Evolutionary conservation across 2,113 vertebrate species (phyloP).

Genomic region (Chaetura pelagica): DNA sequence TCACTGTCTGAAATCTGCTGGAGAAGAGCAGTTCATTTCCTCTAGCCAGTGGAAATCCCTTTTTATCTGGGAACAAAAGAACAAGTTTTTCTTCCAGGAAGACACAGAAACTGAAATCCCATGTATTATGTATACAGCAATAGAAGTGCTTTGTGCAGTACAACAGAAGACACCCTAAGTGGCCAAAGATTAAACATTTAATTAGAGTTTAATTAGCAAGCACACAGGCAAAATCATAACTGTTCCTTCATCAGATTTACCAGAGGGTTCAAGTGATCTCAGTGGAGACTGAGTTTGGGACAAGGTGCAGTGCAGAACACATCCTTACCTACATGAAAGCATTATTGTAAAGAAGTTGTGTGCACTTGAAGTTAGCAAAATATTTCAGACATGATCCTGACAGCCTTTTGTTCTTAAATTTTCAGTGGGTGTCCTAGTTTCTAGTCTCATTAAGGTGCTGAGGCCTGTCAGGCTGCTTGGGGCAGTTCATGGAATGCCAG

Average conservation of each 20-base stretch:
- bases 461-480: neutral
- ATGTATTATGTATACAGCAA: neutral
- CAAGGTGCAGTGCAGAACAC: neutral
- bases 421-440: neutral
- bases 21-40: neutral
- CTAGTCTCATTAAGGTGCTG: neutral
- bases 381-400: neutral
- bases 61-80: neutral
- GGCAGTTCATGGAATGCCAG: rapidly evolving
- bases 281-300: neutral
- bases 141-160: neutral
- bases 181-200: neutral
- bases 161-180: neutral
- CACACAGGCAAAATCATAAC: neutral
- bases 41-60: neutral
- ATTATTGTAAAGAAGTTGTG: neutral
- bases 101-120: neutral
- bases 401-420: neutral
- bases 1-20: neutral
- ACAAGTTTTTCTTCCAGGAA: neutral
- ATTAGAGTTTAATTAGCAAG: neutral
- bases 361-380: neutral
- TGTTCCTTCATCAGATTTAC: neutral
- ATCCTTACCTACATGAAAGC: neutral
- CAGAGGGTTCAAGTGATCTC: neutral